These are phyloP conservation scores for Neelides sp. DNA, from an alignment of 1,140 invertebrate genomes.

Conservation along the genomic window DNA sequence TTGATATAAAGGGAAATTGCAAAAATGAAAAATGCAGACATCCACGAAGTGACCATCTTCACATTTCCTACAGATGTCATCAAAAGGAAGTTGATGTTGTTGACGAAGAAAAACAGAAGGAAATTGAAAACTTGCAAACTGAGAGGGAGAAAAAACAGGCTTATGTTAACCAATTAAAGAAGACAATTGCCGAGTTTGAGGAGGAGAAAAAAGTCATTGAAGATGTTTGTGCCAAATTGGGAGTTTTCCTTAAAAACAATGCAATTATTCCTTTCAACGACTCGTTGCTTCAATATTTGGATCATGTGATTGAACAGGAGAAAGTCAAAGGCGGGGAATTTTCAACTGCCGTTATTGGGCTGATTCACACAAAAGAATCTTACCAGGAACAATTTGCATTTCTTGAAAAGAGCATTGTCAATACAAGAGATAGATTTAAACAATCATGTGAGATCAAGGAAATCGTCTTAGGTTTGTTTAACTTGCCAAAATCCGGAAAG, in stretches of 20 bases:
- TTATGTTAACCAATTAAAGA: background rate
- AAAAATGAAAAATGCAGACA: background rate
- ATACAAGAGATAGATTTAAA: too few relatives aligned
- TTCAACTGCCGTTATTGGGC: background rate
- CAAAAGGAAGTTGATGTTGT: background rate
- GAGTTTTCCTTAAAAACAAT: conserved; percentile 16
- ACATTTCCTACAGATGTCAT: conserved; percentile 4
- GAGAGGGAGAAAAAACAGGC: background rate
- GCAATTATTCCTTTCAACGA: conserved; percentile 26
- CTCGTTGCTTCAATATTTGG: conserved; percentile 11
- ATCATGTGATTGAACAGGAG: conserved; percentile 18
- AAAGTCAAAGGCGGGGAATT: conserved; percentile 5
- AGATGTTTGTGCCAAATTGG: conserved; percentile 13
- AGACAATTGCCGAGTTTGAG: background rate
- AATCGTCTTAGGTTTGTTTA: too few relatives aligned
- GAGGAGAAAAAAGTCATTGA: conserved; percentile 3
- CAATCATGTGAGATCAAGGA: too few relatives aligned
- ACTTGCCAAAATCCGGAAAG: too few relatives aligned
- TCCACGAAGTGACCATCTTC: conserved; percentile 5
- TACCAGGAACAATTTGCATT: background rate
- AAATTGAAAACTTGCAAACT: background rate
- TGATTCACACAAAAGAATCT: background rate
- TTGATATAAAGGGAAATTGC: background rate
- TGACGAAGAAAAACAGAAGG: background rate
- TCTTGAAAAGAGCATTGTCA: background rate